A percentile compares a stretch with the other conserved stretches of the same genome.
Evolutionary conservation across 2,888 invertebrate genomes (phyloP).

Genomic region (Calephelis perditalis): DNA sequence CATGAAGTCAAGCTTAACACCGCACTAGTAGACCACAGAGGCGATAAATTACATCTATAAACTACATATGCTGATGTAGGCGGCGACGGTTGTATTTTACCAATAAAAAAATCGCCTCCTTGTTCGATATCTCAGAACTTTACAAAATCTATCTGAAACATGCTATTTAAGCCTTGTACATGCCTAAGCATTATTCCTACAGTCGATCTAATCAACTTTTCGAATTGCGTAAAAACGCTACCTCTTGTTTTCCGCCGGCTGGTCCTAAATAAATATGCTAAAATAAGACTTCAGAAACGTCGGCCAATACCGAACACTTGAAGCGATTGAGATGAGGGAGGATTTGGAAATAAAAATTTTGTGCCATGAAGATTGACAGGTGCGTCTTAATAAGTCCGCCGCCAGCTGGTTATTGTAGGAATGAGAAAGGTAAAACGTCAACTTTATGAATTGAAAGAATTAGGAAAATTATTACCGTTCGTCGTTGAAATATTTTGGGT

Average conservation of each 20-base stretch:
- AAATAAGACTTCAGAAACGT: slow-evolving; percentile 50
- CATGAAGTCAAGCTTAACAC: too few relatives aligned
- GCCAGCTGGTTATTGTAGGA: slow-evolving; percentile 62
- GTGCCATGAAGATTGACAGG: slow-evolving; percentile 70
- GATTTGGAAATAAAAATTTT: slow-evolving; percentile 64
- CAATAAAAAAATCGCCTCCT: too few relatives aligned
- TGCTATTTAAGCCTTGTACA: too few relatives aligned
- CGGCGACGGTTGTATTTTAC: too few relatives aligned
- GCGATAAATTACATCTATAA: too few relatives aligned
- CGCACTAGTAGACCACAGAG: too few relatives aligned
- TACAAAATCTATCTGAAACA: too few relatives aligned
- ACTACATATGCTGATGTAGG: too few relatives aligned
- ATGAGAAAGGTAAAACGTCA: slow-evolving; percentile 71
- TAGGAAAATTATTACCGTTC: slow-evolving; percentile 30
- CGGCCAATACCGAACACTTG: slow-evolving; percentile 51
- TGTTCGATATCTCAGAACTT: too few relatives aligned
- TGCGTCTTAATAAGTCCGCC: slow-evolving; percentile 74
- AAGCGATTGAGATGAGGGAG: slow-evolving; percentile 52
- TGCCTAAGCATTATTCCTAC: slow-evolving; percentile 2
- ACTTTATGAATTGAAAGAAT: slow-evolving; percentile 42
- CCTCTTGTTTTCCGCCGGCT: slow-evolving; percentile 36
- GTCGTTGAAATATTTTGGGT: slow-evolving; percentile 22
- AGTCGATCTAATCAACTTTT: slow-evolving; percentile 53
- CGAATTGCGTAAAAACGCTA: slow-evolving; percentile 47
- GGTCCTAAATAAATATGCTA: slow-evolving; percentile 61